Conservation (phyloP, 2,113 vertebrate genomes). For the Columba livia region DNA sequence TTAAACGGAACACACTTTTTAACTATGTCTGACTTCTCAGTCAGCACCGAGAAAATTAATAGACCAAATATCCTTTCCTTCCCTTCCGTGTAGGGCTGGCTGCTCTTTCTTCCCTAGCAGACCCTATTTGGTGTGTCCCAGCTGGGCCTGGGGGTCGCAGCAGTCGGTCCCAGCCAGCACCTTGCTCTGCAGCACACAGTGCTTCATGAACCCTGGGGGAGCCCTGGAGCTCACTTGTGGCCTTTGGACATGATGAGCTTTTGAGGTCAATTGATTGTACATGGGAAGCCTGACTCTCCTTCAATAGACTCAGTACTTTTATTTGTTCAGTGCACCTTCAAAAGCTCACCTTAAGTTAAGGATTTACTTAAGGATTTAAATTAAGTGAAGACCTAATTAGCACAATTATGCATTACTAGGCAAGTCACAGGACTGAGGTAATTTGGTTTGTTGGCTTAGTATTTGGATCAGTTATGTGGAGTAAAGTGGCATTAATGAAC, state of each 20-base stretch:
- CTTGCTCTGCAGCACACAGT: not conserved
- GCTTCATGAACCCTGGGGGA: not conserved
- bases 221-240: not conserved
- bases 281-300: not conserved
- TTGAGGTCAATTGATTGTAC: not conserved
- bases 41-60: not conserved
- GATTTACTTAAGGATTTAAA: conserved; percentile 10
- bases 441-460: not conserved
- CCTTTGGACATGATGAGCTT: not conserved
- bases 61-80: conserved; percentile 2
- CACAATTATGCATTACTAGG: not conserved
- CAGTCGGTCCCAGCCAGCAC: not conserved
- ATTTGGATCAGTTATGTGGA: not conserved
- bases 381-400: not conserved
- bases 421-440: not conserved
- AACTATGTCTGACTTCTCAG: conserved; percentile 40
- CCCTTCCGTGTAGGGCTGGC: not conserved
- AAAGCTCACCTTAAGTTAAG: not conserved
- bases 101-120: not conserved
- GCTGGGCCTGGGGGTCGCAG: not conserved
- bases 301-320: not conserved
- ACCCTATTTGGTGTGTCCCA: not conserved
- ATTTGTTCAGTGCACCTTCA: not conserved
- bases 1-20: conserved; percentile 50
- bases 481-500: not conserved